Conservation (phyloP, 1,140 invertebrate species). For the Grapholita molesta region DNA sequence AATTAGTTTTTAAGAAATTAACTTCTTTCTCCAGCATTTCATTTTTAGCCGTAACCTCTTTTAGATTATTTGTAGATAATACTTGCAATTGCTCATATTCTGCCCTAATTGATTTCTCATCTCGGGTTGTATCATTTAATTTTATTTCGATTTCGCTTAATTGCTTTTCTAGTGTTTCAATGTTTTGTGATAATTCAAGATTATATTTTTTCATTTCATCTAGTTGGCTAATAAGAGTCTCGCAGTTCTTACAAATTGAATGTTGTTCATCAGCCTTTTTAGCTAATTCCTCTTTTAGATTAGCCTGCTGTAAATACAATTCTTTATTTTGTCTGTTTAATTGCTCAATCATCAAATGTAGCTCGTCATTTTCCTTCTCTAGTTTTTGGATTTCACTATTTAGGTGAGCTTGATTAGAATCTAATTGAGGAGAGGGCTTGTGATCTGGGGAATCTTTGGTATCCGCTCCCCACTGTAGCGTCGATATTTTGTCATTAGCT, state of each 20-base stretch:
- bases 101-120: conserved; percentile 28
- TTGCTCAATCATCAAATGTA: conserved; percentile 82
- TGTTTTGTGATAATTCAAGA: conserved; percentile 39
- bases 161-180: conserved; percentile 50
- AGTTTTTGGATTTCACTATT: conserved; percentile 80
- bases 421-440: conserved; percentile 14
- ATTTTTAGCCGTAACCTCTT: conserved; percentile 29
- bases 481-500: conserved; percentile 80
- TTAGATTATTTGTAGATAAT: conserved; percentile 28
- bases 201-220: conserved; percentile 27
- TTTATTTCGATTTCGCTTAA: conserved; percentile 39
- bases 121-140: conserved; percentile 25
- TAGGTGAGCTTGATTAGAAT: conserved; percentile 49
- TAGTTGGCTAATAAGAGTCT: conserved; percentile 29
- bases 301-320: conserved; percentile 34
- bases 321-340: conserved; percentile 53
- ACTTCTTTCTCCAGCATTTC: conserved; percentile 31
- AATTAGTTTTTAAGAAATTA: conserved; percentile 22
- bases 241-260: conserved; percentile 29
- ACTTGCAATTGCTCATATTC: conserved; percentile 27
- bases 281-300: conserved; percentile 42
- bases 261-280: conserved; percentile 28
- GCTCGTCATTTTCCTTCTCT: conserved; percentile 84
- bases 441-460: conserved; percentile 35
- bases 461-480: conserved; percentile 79